phyloP scores from a whole-genome alignment of 2,888 invertebrate species.

The Eudiplozoon nipponicum region DNA sequence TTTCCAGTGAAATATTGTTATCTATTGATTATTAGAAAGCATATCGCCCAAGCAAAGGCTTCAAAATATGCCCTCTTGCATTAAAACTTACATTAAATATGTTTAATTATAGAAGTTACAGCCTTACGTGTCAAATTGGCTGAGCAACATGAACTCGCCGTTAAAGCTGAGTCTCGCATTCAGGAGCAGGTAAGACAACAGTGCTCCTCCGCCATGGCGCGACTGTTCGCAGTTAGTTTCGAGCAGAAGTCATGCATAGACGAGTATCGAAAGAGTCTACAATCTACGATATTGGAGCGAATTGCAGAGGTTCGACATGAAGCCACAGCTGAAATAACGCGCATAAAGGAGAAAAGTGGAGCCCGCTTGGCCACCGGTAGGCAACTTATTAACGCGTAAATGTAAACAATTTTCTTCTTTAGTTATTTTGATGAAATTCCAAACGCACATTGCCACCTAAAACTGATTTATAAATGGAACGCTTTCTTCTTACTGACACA shows the following conservation, averaged over 20 bases:
- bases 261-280: slow-evolving; percentile 19
- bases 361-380: slow-evolving; percentile 8
- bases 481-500: no score
- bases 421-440: no score
- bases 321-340: slow-evolving; percentile 11
- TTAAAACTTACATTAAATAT: no score
- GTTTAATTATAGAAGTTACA: slow-evolving; percentile 26
- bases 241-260: slow-evolving; percentile 24
- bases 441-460: no score
- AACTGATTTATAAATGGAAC: no score
- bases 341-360: slow-evolving; percentile 14
- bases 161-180: slow-evolving; percentile 21
- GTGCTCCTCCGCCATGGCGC: slow-evolving; percentile 24
- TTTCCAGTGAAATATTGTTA: no score
- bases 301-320: slow-evolving; percentile 12
- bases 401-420: no score
- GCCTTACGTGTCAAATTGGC: slow-evolving; percentile 23
- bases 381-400: no score
- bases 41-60: no score
- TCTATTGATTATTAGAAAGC: no score
- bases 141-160: slow-evolving; percentile 22
- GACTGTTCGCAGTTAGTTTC: slow-evolving; percentile 22
- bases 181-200: slow-evolving; percentile 23
- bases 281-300: slow-evolving; percentile 10
- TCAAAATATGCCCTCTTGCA: no score